Evolutionary conservation across 2,797 vertebrate species (phyloP).

Genomic region (Catamblyrhynchus diadema): DNA sequence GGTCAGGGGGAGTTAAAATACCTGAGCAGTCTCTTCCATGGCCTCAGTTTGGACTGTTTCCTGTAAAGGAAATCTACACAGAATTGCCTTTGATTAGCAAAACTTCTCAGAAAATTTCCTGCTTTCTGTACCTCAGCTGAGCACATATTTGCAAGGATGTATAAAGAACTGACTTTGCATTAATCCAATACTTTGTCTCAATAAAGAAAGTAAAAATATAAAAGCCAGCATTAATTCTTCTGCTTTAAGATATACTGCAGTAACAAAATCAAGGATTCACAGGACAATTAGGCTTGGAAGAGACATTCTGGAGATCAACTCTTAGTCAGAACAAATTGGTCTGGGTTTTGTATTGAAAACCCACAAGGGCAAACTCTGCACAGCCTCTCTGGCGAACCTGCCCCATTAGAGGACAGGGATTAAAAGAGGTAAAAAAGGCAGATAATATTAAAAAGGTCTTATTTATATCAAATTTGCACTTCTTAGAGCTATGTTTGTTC

Average conservation of each 20-base stretch:
- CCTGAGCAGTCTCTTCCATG: not conserved
- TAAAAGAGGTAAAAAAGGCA: not conserved
- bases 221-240: not conserved
- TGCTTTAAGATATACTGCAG: not conserved
- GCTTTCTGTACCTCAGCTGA: not conserved
- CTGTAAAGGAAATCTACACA: not conserved
- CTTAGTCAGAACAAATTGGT: not conserved
- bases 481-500: not conserved
- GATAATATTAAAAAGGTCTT: not conserved
- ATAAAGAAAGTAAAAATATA: not conserved
- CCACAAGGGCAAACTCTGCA: not conserved
- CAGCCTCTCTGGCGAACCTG: not conserved
- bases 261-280: not conserved
- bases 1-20: not conserved
- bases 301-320: not conserved
- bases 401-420: not conserved
- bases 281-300: not conserved
- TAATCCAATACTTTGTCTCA: not conserved
- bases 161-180: not conserved
- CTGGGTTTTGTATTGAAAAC: not conserved
- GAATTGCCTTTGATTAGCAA: not conserved
- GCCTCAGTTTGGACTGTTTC: not conserved
- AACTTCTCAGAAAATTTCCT: not conserved
- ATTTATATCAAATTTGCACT: not conserved
- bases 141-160: not conserved